A percentile compares a stretch with the other conserved stretches of the same genome.
Evolutionary conservation across 2,888 invertebrate genomes (phyloP).

Genomic region (Calameuta idolon): DNA sequence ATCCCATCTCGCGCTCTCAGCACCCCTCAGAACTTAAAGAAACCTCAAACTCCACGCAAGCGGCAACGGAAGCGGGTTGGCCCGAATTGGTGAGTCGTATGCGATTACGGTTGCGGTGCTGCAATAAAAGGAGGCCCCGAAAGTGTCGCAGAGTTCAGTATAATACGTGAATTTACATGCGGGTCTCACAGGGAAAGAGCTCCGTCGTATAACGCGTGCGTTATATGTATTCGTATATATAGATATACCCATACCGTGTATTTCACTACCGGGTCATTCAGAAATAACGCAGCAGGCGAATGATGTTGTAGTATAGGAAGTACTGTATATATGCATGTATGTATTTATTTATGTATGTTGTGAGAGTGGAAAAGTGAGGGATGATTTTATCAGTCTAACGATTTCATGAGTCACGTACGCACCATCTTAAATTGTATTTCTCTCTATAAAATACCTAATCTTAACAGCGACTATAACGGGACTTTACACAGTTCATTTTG

Average conservation of each 20-base stretch:
- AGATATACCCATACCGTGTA: background rate
- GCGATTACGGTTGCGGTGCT: background rate
- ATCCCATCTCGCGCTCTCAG: background rate
- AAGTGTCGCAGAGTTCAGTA: conserved; percentile 9
- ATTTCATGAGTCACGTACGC: background rate
- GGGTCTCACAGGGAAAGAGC: conserved; percentile 4
- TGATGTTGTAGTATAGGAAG: background rate
- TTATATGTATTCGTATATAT: background rate
- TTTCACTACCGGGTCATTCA: background rate
- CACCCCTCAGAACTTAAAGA: background rate
- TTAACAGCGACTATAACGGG: background rate
- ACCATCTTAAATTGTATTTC: background rate
- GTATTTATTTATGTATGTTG: background rate
- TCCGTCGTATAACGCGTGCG: background rate
- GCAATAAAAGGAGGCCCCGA: background rate
- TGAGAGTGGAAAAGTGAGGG: background rate
- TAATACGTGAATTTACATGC: conserved; percentile 40
- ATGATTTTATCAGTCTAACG: background rate
- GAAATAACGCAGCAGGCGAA: background rate
- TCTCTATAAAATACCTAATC: background rate
- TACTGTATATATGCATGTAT: background rate
- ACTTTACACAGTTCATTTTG: background rate
- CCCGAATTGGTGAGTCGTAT: background rate
- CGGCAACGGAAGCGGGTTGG: background rate
- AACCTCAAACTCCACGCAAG: background rate